Evolutionary conservation across 2,888 invertebrate genomes (phyloP), one percentile per base, ranked within the genome.

Genomic region (Ornithoptera priamus): DNA sequence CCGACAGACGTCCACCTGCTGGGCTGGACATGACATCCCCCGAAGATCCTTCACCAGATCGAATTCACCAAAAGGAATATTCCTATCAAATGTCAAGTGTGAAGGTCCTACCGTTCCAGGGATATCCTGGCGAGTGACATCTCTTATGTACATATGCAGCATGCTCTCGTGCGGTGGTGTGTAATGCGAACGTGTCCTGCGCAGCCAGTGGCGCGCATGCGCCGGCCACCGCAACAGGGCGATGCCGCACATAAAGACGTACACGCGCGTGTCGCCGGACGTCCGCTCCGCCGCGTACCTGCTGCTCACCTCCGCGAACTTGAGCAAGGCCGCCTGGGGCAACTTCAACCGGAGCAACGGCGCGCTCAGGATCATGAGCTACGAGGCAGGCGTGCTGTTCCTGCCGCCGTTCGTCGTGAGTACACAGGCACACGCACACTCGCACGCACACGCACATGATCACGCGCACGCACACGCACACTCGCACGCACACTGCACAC

Each of bases 241-340:
- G 0, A 97, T 98, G 95, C 99, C 99, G 0, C 99, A 99, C 82
- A 97, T 99, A 57, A 99, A 99, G 86, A 95, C 96, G 0, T 99
- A 99, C 84, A 94, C 95, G 0, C 93, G 99, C 15, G 87, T 95
- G 3, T 96, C 96, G 0, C 95, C 95, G 0, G 95, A 96, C 81
- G 84, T 89, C 70, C 89, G 87, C n/a, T 87, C 91, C 75, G 93
- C 96, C 5, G 95, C 97, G 0, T 99, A 96, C 95, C 97, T 97
- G 84, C 87, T 97, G 0, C 89, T 99, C 0, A 98, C 98, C 0
- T 99, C 99, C 67, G 98, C 97, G 0, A 99, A 99, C 90, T 90
- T 99, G 46, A 99, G 99, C 17, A 99, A 99, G 91, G 98, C 99
- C 1, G 99, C 99, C 0, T 99, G 99, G 99, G 99, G 99, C 58